Conservation (phyloP, 2,888 invertebrate species). For the Acleris emargana region DNA sequence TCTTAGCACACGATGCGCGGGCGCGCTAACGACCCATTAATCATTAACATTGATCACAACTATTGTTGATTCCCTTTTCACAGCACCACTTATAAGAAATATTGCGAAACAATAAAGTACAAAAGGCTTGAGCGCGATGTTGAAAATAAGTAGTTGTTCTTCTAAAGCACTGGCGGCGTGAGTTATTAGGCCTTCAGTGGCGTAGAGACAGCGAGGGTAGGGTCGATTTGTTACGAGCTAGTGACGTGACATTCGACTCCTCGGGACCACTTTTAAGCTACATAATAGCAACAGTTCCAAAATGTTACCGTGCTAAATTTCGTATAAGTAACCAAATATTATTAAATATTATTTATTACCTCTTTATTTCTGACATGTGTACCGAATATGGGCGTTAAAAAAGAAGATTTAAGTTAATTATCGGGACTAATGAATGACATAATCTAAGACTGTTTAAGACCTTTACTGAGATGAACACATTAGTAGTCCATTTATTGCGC, state of each 20-base stretch:
- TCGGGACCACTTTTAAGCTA: background rate
- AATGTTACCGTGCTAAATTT: background rate
- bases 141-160: background rate
- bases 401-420: slow-evolving; percentile 3
- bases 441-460: slow-evolving; percentile 1
- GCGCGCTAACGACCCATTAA: slow-evolving; percentile 29
- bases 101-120: slow-evolving; percentile 9
- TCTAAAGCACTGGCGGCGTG: background rate
- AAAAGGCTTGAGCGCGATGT: background rate
- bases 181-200: slow-evolving; percentile 2
- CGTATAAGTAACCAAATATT: no score
- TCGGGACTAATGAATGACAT: background rate
- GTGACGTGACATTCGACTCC: background rate
- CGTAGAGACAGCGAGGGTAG: background rate
- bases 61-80: slow-evolving; percentile 16
- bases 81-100: background rate
- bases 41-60: slow-evolving; percentile 31
- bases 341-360: no score
- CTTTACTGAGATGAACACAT: slow-evolving; percentile 5
- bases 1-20: slow-evolving; percentile 47
- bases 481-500: slow-evolving; percentile 13
- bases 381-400: background rate
- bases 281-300: background rate
- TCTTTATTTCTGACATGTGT: no score
- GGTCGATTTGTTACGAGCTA: slow-evolving; percentile 1